phyloP scores from a whole-genome alignment of 1,140 invertebrate genomes.

The Chironomus striatipennis region DNA sequence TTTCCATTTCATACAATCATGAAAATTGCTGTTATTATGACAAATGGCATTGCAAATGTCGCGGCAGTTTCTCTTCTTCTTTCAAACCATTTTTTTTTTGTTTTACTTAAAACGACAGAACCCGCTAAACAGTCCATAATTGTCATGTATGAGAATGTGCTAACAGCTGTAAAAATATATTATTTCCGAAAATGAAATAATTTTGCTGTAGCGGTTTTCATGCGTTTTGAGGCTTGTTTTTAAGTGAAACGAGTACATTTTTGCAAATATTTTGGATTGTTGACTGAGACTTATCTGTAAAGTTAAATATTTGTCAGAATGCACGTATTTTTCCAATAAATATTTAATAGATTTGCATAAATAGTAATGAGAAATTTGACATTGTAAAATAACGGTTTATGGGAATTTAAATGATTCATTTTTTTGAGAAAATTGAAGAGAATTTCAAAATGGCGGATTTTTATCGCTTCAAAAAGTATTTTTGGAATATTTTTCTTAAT shows the following conservation, averaged over 20 bases:
- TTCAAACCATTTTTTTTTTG: background rate
- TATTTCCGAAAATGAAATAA: background rate
- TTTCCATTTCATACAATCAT: background rate
- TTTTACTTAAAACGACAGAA: background rate
- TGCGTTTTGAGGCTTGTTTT: background rate
- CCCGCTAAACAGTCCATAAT: constrained; percentile 5
- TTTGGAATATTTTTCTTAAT: too few species aligned
- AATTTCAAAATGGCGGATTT: too few species aligned
- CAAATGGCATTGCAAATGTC: constrained; percentile 15
- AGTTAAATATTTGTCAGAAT: too few species aligned
- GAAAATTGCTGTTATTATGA: background rate
- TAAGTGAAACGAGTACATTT: background rate
- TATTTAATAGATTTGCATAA: too few species aligned
- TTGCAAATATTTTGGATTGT: background rate
- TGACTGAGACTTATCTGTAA: too few species aligned
- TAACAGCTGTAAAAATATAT: constrained; percentile 17
- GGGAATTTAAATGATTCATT: too few species aligned
- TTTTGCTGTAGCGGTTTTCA: constrained; percentile 6
- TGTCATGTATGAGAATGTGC: background rate
- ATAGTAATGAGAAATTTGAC: too few species aligned
- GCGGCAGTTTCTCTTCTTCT: too few species aligned
- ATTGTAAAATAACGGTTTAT: too few species aligned
- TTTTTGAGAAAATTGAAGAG: too few species aligned
- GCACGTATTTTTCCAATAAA: too few species aligned
- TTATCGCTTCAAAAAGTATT: too few species aligned